phyloP scores from a whole-genome alignment of 1,140 invertebrate genomes.

The Scylla paramamosain region DNA sequence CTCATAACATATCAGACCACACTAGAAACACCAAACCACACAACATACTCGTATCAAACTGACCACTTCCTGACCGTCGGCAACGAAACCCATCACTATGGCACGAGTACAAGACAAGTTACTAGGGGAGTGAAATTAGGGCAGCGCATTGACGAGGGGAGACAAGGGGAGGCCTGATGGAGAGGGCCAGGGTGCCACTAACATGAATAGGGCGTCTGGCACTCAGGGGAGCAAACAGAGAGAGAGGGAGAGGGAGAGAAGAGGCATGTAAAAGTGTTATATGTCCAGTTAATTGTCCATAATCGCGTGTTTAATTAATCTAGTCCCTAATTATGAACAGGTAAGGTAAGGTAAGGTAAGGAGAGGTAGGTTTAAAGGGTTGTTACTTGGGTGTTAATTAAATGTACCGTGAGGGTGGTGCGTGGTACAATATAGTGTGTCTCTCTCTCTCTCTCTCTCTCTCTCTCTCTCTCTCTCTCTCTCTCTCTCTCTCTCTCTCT shows the following conservation, averaged over 20 bases:
- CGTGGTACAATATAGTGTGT: neutral
- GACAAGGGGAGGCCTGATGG: neutral
- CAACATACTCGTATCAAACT: too few species aligned
- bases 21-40: too few species aligned
- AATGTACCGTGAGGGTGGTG: too few species aligned
- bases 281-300: neutral
- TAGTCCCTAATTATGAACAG: neutral
- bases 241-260: neutral
- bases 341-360: neutral
- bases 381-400: too few species aligned
- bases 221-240: neutral
- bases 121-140: too few species aligned
- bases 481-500: neutral
- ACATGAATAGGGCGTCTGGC: neutral
- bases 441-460: neutral
- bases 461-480: conserved; percentile 11
- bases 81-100: too few species aligned
- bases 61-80: too few species aligned
- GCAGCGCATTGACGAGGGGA: neutral
- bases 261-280: neutral
- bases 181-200: neutral
- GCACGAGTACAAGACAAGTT: too few species aligned
- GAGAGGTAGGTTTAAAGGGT: neutral
- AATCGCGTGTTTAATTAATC: neutral
- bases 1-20: too few species aligned